Evolutionary conservation across 2,888 invertebrate species (phyloP), one percentile per base, ranked within the genome.

Genomic region (Lycia hirtaria): DNA sequence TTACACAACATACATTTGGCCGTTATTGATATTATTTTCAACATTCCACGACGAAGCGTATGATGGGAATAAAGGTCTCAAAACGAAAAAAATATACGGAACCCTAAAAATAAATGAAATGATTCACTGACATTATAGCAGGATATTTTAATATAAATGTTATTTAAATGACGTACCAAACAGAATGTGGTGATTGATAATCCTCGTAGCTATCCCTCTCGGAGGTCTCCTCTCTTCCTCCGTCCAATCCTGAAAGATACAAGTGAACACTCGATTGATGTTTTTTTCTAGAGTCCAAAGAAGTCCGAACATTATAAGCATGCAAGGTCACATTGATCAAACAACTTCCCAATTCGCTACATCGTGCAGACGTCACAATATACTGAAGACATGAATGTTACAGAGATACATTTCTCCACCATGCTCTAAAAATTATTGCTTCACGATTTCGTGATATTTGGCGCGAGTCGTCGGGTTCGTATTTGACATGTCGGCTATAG

Each of bases 111-210:
- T n/a, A n/a, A n/a, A n/a, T n/a, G n/a, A n/a, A n/a, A n/a, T n/a
- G n/a, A n/a, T n/a, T n/a, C n/a, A n/a, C n/a, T n/a, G 35, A 19
- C 19, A 17, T 19, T 35, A 3, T 19, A 20, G 19, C 37, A 5
- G 5, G 5, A 2, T 5, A 19, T 4, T 19, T 7, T 6, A 9
- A 9, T 33, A 9, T 6, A 4, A 5, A 12, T 5, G 20, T 10
- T n/a, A 10, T 24, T 40, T 53, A 62, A 62, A 52, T 45, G 71
- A 4, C 19, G 9, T 80, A 92, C 92, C 92, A 82, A 92, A 92
- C 62, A 92, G 87, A 68, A 92, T 92, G 73, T 92, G 92, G 73
- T 92, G 92, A 75, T 92, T 92, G 78, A 92, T 92, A 68, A 92
- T 92, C 81, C 92, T 91, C 75, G 92, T 92, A 59, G 92, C 92